Evolutionary conservation across 2,888 invertebrate species (phyloP), one percentile per base, ranked within the genome.

Genomic region (Vannuccia rotundouncinata): DNA sequence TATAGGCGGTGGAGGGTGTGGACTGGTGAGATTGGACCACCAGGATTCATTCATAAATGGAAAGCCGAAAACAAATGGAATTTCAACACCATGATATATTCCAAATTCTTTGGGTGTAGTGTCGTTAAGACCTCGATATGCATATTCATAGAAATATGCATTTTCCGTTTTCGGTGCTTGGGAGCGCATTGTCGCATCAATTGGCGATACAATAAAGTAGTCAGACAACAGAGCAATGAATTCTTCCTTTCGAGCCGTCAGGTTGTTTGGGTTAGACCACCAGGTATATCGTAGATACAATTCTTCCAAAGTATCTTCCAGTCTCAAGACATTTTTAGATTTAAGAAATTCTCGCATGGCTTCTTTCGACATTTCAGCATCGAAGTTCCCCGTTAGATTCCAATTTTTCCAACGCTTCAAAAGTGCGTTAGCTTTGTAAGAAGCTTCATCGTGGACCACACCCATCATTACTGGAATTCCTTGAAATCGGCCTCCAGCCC

Each of bases 241-340:
- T 60, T 82, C 80, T 81, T 82, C 81, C 10, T 80, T 31, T 1
- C 82, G 17, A 13, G 81, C 81, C 1, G 81, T 82, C n/a, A 74
- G 59, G 79, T 82, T 82, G 45, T 82, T 81, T 1, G 82, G 82
- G 29, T 82, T 81, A n/a, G 81, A 78, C 82, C 82, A 82, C 79
- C 81, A 80, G 0, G 82, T 82, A 31, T 82, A 82, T n/a, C 80
- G 59, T 22, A 80, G 25, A n/a, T 28, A 27, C 10, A 80, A 25
- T 31, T 80, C 80, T 59, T 80, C 80, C n/a, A 28, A 31, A 13
- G 80, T 80, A n/a, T 80, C 80, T n/a, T 80, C 78, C 22, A 79
- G 45, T 27, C 74, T 28, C 10, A 29, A 31, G 13, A 79, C 73
- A n/a, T 80, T 79, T 10, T 45, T 59, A n/a, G 31, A 31, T 45